Percentiles rank a stretch among this genome's conserved stretches.
Conservation (phyloP, 2,888 invertebrate genomes). For the Ganaspis brasiliensis region DNA sequence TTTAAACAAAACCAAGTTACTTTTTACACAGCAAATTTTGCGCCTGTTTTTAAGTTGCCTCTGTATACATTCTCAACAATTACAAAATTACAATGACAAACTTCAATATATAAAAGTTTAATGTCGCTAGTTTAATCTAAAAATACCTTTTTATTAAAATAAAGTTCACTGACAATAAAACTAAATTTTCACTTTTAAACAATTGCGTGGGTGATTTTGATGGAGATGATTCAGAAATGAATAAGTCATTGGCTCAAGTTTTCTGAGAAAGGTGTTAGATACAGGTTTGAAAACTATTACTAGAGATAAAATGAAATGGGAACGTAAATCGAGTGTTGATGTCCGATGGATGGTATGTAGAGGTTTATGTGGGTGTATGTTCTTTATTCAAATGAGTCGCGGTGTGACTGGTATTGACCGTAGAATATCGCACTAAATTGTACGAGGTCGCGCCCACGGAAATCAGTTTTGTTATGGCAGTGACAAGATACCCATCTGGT, state of each 20-base stretch:
- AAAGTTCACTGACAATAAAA: too few relatives aligned
- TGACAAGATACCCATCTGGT: constrained; percentile 22
- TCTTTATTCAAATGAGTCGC: constrained; percentile 28
- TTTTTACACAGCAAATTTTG: too few relatives aligned
- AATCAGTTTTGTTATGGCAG: constrained; percentile 18
- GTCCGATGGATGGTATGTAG: constrained; percentile 15
- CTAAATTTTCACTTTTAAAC: background rate
- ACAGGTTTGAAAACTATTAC: constrained; percentile 5
- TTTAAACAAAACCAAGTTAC: too few relatives aligned
- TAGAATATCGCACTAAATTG: constrained; percentile 23
- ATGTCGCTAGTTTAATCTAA: too few relatives aligned
- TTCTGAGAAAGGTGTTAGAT: background rate
- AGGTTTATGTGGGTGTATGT: constrained; percentile 11
- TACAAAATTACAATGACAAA: too few relatives aligned
- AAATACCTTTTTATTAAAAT: too few relatives aligned
- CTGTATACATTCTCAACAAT: too few relatives aligned
- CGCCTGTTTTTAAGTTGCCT: too few relatives aligned
- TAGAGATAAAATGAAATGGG: background rate
- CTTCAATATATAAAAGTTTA: too few relatives aligned
- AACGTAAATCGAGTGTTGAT: constrained; percentile 18
- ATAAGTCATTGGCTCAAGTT: constrained; percentile 3
- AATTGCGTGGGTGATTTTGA: background rate
- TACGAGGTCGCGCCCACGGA: constrained; percentile 38
- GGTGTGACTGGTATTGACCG: constrained; percentile 27
- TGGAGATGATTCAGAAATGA: background rate